A percentile compares a stretch with the other conserved stretches of the same genome.
These are phyloP conservation scores for Nephotettix cincticeps DNA, from an alignment of 1,140 invertebrate species.

Conservation along the genomic window DNA sequence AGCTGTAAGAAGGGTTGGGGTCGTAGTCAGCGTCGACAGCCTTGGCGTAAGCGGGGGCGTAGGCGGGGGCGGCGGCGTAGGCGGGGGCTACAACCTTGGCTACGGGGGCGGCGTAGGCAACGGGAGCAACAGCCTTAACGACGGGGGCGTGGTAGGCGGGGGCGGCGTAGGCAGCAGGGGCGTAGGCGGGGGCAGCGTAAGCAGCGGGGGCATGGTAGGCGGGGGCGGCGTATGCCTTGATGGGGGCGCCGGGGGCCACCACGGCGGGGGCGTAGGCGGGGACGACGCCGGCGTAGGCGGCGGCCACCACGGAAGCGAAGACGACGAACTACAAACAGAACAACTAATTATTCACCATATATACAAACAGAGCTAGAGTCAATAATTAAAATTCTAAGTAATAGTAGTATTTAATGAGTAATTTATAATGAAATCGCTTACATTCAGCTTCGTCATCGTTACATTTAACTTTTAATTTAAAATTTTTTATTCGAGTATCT, in stretches of 20 bases:
- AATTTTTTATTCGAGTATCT: too few species aligned
- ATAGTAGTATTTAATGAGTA: too few species aligned
- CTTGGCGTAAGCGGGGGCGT: slow-evolving; percentile 41
- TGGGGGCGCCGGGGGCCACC: slow-evolving; percentile 27
- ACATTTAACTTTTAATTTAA: too few species aligned
- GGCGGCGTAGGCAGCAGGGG: slow-evolving; percentile 14
- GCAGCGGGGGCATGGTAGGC: slow-evolving; percentile 36
- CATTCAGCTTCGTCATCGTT: too few species aligned
- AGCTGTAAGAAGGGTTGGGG: slow-evolving; percentile 52
- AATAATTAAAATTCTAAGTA: too few species aligned
- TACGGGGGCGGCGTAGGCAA: slow-evolving; percentile 36
- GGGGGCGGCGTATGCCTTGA: slow-evolving; percentile 28
- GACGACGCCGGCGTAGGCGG: slow-evolving; percentile 40
- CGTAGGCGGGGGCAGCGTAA: slow-evolving; percentile 29
- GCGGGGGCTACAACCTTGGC: slow-evolving; percentile 37
- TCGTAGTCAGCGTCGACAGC: slow-evolving; percentile 36
- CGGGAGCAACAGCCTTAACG: slow-evolving; percentile 33
- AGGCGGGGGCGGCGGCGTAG: slow-evolving; percentile 40
- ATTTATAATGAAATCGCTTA: too few species aligned
- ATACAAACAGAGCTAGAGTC: too few species aligned
- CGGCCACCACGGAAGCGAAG: slow-evolving; percentile 41
- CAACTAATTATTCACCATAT: too few species aligned
- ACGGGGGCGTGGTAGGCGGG: slow-evolving; percentile 34
- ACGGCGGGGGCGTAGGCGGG: slow-evolving; percentile 34
- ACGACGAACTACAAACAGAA: slow-evolving; percentile 40